A percentile compares a stretch with the other conserved stretches of the same genome.
Evolutionary conservation across 1,140 invertebrate genomes (phyloP).

Genomic region (Papilio polyxenes): DNA sequence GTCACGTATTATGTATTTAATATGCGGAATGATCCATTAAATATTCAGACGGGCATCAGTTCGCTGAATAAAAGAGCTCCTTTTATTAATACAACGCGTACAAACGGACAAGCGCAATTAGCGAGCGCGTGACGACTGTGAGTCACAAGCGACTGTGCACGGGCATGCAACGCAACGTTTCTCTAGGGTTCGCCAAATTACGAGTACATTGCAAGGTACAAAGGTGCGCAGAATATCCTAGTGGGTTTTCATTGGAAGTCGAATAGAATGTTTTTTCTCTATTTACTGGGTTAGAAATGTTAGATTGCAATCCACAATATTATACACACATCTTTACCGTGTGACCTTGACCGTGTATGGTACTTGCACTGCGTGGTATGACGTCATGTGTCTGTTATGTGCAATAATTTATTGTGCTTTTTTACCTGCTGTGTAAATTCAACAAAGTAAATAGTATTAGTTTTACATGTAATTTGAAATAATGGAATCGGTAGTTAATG

Average conservation of each 20-base stretch:
- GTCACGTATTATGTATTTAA: slow-evolving; percentile 12
- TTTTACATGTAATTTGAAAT: not conserved
- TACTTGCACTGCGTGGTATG: slow-evolving; percentile 5
- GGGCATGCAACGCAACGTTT: not conserved
- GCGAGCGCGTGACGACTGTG: slow-evolving; percentile 14
- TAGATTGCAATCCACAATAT: not conserved
- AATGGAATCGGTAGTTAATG: not conserved
- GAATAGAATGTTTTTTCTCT: no score
- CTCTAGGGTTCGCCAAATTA: not conserved
- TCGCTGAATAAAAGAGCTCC: not conserved
- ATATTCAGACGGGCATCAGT: not conserved
- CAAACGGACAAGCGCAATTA: slow-evolving; percentile 20
- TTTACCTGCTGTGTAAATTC: slow-evolving; percentile 1
- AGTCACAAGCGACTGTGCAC: not conserved
- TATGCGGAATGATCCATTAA: not conserved
- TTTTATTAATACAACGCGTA: slow-evolving; percentile 9
- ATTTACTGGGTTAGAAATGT: not conserved
- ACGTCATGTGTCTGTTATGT: slow-evolving; percentile 20
- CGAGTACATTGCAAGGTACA: not conserved
- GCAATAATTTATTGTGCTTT: not conserved
- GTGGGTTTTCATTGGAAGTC: no score
- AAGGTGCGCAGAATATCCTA: no score
- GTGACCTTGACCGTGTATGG: slow-evolving; percentile 31
- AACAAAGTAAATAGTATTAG: not conserved
- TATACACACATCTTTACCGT: not conserved